Percentiles rank a stretch among this genome's conserved stretches.
These are phyloP conservation scores for Rhinoraja longicauda DNA, from an alignment of 2,797 vertebrate genomes.

Conservation along the genomic window DNA sequence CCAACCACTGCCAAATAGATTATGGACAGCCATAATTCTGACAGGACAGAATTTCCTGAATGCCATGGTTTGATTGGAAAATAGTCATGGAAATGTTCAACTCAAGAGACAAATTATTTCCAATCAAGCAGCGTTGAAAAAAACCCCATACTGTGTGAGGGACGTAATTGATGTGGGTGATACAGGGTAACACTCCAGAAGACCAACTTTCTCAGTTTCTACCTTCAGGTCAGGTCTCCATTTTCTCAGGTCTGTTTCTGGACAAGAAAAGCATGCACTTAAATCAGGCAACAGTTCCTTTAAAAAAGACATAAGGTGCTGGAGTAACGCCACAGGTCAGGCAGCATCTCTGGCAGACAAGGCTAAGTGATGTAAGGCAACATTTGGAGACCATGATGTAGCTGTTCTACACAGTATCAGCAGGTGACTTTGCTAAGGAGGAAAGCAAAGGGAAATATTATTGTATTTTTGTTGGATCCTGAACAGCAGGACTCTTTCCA, in stretches of 20 bases:
- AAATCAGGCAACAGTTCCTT: neutral
- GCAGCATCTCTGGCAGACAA: too few species aligned
- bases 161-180: too few species aligned
- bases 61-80: neutral
- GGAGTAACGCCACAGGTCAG: too few species aligned
- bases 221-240: neutral
- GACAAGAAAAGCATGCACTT: neutral
- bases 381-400: neutral
- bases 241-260: neutral
- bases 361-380: too few species aligned
- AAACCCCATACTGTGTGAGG: too few species aligned
- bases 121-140: too few species aligned
- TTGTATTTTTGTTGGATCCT: neutral
- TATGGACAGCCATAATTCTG: too few species aligned
- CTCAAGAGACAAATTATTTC: too few species aligned
- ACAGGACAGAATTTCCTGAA: too few species aligned
- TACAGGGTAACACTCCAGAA: neutral
- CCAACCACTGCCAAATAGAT: too few species aligned
- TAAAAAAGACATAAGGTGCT: too few species aligned
- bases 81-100: neutral
- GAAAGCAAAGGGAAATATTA: neutral
- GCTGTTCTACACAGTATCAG: neutral
- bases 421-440: neutral
- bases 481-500: neutral
- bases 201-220: neutral